These are phyloP conservation scores for Dendrolimus houi DNA, from an alignment of 2,888 invertebrate genomes.

Conservation along the genomic window DNA sequence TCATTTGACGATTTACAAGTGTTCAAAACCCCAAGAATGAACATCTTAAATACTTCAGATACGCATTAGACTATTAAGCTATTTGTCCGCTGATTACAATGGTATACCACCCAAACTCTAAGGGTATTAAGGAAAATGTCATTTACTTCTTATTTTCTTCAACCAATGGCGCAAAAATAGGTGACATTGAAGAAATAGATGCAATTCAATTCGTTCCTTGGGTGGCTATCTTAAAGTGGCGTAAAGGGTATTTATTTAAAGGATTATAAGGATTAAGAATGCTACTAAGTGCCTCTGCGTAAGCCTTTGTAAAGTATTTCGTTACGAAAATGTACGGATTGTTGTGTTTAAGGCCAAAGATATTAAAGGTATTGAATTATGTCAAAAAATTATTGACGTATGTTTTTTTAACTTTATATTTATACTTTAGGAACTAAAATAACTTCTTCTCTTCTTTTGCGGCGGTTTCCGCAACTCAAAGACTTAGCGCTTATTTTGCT, in stretches of 20 bases:
- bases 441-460: too few relatives aligned
- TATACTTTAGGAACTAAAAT: too few relatives aligned
- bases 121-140: conserved; percentile 15
- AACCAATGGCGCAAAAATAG: conserved; percentile 32
- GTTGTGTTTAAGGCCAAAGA: background rate
- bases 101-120: conserved; percentile 22
- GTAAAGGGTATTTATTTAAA: conserved; percentile 53
- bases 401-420: too few relatives aligned
- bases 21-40: too few relatives aligned
- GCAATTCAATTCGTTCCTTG: conserved; percentile 31
- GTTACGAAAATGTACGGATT: conserved; percentile 25
- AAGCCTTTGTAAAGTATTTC: conserved; percentile 38
- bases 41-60: too few relatives aligned
- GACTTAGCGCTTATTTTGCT: too few relatives aligned
- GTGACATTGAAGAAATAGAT: conserved; percentile 16
- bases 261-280: conserved; percentile 56
- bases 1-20: too few relatives aligned
- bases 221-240: conserved; percentile 37
- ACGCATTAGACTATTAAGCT: conserved; percentile 6
- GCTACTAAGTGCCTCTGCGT: conserved; percentile 27
- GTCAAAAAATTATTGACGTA: too few relatives aligned
- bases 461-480: too few relatives aligned
- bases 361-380: too few relatives aligned
- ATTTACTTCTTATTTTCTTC: conserved; percentile 11
- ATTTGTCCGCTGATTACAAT: conserved; percentile 2